Percentiles rank a stretch among this genome's conserved stretches.
Evolutionary conservation across 2,797 vertebrate genomes (phyloP).

Genomic region (Mionectes olivaceus): DNA sequence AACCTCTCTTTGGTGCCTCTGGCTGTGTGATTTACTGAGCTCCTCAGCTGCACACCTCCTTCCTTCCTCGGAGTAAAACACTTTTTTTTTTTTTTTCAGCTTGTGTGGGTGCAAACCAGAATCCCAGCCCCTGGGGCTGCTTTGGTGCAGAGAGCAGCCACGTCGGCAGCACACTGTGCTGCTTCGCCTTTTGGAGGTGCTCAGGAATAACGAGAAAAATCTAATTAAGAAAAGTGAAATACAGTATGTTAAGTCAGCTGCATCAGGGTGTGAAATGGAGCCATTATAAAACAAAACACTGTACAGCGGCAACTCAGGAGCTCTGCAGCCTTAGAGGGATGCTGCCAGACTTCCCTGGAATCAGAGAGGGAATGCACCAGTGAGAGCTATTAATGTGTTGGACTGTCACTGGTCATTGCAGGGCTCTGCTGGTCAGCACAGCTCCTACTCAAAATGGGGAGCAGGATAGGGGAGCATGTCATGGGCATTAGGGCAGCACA

Average conservation of each 20-base stretch:
- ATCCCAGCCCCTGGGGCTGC: not conserved
- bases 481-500: fast-evolving
- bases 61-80: not conserved
- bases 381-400: not conserved
- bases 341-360: not conserved
- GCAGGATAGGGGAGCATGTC: fast-evolving
- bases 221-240: conserved; percentile 44
- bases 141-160: not conserved
- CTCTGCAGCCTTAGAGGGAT: not conserved
- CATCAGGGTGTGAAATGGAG: conserved; percentile 41
- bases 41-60: not conserved
- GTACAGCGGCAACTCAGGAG: not conserved
- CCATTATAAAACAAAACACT: conserved; percentile 27
- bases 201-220: not conserved
- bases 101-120: not conserved
- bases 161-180: fast-evolving
- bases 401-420: not conserved
- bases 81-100: not conserved
- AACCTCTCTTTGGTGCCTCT: fast-evolving
- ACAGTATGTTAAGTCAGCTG: conserved; percentile 36
- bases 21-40: not conserved
- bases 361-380: fast-evolving
- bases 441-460: fast-evolving
- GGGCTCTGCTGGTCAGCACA: not conserved
- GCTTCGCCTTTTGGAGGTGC: not conserved